Conservation (phyloP, 2,888 invertebrate species). For the Smittia sp. region DNA sequence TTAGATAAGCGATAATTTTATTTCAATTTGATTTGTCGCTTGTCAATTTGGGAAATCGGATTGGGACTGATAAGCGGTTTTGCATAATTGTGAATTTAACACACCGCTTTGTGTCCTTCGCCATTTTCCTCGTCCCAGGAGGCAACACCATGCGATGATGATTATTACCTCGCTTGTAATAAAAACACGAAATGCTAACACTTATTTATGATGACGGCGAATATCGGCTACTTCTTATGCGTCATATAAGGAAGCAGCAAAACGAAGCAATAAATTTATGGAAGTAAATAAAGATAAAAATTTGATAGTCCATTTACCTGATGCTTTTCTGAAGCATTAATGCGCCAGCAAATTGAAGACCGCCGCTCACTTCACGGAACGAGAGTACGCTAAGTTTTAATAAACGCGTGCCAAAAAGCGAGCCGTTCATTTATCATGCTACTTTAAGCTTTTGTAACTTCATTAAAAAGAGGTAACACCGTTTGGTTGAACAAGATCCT, state of each 20-base stretch:
- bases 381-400: too few species aligned
- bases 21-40: background rate
- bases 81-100: background rate
- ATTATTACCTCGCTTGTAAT: slow-evolving; percentile 11
- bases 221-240: background rate
- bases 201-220: slow-evolving; percentile 30
- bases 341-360: background rate
- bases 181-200: slow-evolving; percentile 30
- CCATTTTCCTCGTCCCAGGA: too few species aligned
- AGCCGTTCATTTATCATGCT: too few species aligned
- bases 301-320: slow-evolving; percentile 40
- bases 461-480: too few species aligned
- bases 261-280: slow-evolving; percentile 5
- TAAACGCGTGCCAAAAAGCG: too few species aligned
- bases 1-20: background rate
- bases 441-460: too few species aligned
- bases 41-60: background rate
- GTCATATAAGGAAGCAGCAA: background rate
- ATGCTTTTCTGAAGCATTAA: background rate
- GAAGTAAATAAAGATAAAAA: slow-evolving; percentile 33
- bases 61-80: background rate
- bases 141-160: slow-evolving; percentile 12
- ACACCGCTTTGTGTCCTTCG: too few species aligned
- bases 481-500: too few species aligned
- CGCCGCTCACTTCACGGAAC: too few species aligned